These are phyloP conservation scores for Drosophila novamexicana DNA, from an alignment of 1,140 invertebrate genomes.

Conservation along the genomic window DNA sequence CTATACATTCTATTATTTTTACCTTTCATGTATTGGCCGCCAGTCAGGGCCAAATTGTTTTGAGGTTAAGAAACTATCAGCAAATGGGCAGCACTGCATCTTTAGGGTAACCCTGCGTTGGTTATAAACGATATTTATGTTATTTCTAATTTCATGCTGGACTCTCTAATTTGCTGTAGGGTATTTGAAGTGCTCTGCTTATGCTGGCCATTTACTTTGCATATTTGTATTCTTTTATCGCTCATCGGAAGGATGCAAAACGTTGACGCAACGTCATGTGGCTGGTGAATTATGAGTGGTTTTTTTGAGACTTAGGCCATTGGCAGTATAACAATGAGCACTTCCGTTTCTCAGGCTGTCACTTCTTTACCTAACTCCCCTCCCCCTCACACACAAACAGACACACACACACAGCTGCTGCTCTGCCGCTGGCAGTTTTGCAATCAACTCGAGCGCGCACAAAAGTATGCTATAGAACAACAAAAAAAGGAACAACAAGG, in stretches of 20 bases:
- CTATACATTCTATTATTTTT: no score
- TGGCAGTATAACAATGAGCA: conserved; percentile 72
- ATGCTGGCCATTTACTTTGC: conserved; percentile 3
- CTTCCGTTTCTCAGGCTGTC: conserved; percentile 55
- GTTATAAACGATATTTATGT: no score
- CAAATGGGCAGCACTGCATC: no score
- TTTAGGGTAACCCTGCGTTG: no score
- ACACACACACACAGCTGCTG: conserved; percentile 25
- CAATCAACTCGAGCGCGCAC: conserved; percentile 52
- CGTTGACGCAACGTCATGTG: conserved; percentile 73
- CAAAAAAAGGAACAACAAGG: conserved; percentile 7
- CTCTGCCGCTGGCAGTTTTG: conserved; percentile 39
- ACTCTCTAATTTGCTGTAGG: not conserved
- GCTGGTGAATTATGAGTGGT: conserved; percentile 71
- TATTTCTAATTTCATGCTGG: not conserved
- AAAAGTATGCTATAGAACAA: conserved; percentile 49
- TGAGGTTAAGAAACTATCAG: no score
- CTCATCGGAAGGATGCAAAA: conserved; percentile 62
- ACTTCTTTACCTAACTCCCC: not conserved
- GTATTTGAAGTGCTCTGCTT: not conserved
- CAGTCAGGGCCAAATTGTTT: no score
- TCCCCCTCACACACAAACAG: not conserved
- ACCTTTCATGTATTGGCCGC: no score
- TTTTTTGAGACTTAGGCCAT: conserved; percentile 54
- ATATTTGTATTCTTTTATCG: conserved; percentile 36